phyloP scores from a whole-genome alignment of 2,888 invertebrate genomes.

The Cremastinae sp. region DNA sequence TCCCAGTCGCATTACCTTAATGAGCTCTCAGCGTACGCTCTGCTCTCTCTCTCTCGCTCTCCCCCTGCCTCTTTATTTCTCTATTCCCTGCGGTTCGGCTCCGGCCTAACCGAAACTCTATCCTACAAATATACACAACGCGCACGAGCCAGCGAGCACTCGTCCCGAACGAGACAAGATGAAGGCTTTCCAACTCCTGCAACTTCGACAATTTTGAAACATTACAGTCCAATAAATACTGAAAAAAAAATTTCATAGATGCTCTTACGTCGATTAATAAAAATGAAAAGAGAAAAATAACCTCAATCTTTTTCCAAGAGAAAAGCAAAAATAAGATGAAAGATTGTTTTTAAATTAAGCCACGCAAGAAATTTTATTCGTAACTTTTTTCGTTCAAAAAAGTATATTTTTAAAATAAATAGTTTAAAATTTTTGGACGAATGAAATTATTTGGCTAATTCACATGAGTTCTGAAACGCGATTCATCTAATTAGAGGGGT shows the following conservation, averaged over 20 bases:
- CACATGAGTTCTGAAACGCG: too few relatives aligned
- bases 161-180: constrained; percentile 55
- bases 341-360: too few relatives aligned
- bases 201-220: constrained; percentile 5
- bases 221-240: constrained; percentile 5
- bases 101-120: constrained; percentile 33
- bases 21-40: constrained; percentile 74
- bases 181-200: constrained; percentile 25
- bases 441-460: too few relatives aligned
- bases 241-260: not conserved
- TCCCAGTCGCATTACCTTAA: constrained; percentile 80
- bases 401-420: too few relatives aligned
- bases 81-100: constrained; percentile 55
- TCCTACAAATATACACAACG: constrained; percentile 8
- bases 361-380: too few relatives aligned
- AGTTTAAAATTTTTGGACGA: too few relatives aligned
- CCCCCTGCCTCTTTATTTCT: not conserved
- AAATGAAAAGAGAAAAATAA: not conserved
- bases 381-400: too few relatives aligned
- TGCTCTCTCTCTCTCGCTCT: not conserved
- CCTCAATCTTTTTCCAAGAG: too few relatives aligned
- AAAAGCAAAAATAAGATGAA: too few relatives aligned
- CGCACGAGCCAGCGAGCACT: constrained; percentile 38
- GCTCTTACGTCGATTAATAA: not conserved
- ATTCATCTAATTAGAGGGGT: too few relatives aligned